These are phyloP conservation scores for Furnarius figulus DNA, from an alignment of 2,113 vertebrate genomes.

Conservation along the genomic window DNA sequence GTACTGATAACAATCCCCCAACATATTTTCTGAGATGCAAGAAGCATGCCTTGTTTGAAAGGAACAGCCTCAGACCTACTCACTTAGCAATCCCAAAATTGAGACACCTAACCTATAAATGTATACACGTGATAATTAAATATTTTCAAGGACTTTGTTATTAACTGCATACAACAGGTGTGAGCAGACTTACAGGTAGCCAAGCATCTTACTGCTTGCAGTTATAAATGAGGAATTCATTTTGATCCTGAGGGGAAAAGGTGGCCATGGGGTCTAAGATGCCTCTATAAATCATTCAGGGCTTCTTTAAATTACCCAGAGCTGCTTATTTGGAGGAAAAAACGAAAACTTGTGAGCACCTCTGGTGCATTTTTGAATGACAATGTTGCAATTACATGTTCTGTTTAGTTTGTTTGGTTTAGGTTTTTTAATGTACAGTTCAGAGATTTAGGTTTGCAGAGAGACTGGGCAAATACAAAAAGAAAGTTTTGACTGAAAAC, in stretches of 20 bases:
- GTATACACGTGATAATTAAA: not conserved
- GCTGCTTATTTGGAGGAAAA: not conserved
- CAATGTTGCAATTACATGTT: not conserved
- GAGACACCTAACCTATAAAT: not conserved
- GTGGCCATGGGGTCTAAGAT: not conserved
- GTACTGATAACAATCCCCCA: not conserved
- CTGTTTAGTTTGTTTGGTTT: not conserved
- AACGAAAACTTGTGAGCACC: not conserved
- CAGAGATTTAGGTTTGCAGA: not conserved
- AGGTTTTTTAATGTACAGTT: not conserved
- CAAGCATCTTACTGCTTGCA: not conserved
- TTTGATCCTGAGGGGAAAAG: not conserved
- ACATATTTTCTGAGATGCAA: not conserved
- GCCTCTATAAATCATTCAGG: not conserved
- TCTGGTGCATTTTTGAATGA: not conserved
- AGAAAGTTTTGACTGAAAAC: not conserved
- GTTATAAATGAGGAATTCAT: not conserved
- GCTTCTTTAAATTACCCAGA: slow-evolving; percentile 1
- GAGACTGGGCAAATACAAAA: not conserved
- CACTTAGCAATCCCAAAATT: not conserved
- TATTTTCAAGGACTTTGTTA: not conserved
- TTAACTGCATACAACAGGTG: not conserved
- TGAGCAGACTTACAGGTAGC: not conserved
- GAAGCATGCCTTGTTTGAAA: not conserved
- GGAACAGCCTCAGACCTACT: not conserved